A percentile compares a stretch with the other conserved stretches of the same genome.
Conservation (phyloP, 2,113 vertebrate species). For the Solea senegalensis region DNA sequence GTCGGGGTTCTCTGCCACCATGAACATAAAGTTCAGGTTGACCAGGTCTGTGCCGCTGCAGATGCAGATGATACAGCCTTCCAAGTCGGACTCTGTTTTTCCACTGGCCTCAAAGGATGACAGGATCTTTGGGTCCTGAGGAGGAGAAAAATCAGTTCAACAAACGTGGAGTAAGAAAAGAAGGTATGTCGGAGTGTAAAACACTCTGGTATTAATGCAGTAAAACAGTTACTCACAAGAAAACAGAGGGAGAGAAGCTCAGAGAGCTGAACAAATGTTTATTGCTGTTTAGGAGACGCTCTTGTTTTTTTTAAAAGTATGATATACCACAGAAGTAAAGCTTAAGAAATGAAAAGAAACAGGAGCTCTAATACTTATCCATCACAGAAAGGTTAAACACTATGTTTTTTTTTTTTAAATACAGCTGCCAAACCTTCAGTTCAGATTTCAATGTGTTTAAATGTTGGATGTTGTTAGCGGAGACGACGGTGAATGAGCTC, state of each 20-base stretch:
- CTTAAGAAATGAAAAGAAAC: too few species aligned
- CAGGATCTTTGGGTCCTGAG: constrained; percentile 94
- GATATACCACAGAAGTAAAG: neutral
- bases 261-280: neutral
- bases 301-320: too few species aligned
- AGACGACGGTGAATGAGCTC: neutral
- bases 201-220: neutral
- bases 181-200: too few species aligned
- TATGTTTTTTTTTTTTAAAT: neutral
- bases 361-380: too few species aligned
- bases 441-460: neutral
- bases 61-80: constrained; percentile 93
- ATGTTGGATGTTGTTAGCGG: neutral
- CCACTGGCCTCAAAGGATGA: constrained; percentile 91
- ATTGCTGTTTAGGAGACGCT: neutral
- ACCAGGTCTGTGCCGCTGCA: constrained; percentile 97
- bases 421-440: neutral
- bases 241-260: neutral
- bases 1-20: constrained; percentile 93
- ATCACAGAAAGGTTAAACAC: too few species aligned
- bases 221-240: neutral
- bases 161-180: too few species aligned
- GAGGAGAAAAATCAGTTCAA: neutral
- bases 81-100: constrained; percentile 91
- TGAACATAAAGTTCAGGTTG: constrained; percentile 96